Evolutionary conservation across 92 coral and sea anemone species (phyloP).

Genomic region (Zoanthus solanderi): DNA sequence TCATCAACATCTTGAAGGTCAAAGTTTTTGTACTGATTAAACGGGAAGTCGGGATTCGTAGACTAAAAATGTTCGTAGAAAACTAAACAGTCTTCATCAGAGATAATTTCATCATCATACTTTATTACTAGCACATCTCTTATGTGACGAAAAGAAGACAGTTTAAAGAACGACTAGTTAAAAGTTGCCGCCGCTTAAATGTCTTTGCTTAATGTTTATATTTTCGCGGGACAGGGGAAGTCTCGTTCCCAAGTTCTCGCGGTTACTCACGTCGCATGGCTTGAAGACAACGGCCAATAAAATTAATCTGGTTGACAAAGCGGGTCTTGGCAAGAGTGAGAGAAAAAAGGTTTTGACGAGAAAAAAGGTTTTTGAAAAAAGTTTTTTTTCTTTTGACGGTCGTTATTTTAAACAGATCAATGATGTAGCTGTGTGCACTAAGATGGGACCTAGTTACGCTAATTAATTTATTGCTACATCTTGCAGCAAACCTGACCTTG

Average conservation of each 20-base stretch:
- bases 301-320: too few species aligned
- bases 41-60: constrained; percentile 33
- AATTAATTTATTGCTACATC: too few species aligned
- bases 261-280: not conserved
- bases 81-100: not conserved
- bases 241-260: not conserved
- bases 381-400: too few species aligned
- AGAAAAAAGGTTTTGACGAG: too few species aligned
- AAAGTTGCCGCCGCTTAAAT: not conserved
- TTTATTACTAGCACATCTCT: not conserved
- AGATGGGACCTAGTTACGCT: too few species aligned
- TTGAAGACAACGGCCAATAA: too few species aligned
- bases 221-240: not conserved
- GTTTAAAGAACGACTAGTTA: not conserved
- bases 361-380: too few species aligned
- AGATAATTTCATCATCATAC: not conserved
- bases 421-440: too few species aligned
- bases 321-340: too few species aligned
- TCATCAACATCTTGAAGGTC: constrained; percentile 35
- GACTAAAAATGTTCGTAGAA: not conserved
- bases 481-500: too few species aligned
- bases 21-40: constrained; percentile 28
- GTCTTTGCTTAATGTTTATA: not conserved
- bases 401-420: too few species aligned
- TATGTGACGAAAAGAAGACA: not conserved